Evolutionary conservation across 2,888 invertebrate species (phyloP).

Genomic region (Eupithecia subfuscata): DNA sequence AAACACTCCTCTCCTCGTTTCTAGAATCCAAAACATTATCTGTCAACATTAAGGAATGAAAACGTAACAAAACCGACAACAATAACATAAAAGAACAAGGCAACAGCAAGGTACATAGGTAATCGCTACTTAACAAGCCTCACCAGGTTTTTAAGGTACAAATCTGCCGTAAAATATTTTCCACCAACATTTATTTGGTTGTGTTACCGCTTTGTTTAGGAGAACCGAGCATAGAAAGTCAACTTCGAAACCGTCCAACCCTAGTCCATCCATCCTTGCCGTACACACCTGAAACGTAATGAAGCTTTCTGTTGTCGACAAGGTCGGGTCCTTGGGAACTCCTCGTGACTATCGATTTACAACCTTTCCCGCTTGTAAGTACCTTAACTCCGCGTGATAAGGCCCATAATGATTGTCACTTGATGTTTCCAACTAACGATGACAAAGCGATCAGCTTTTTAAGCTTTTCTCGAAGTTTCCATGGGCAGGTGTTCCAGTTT

Average conservation of each 20-base stretch:
- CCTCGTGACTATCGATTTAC: constrained; percentile 51
- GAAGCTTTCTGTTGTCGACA: constrained; percentile 39
- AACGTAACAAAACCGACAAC: no score
- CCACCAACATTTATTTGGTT: background rate
- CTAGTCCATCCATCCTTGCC: constrained; percentile 1
- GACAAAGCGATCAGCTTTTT: constrained; percentile 17
- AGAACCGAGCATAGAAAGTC: background rate
- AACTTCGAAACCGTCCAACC: constrained; percentile 11
- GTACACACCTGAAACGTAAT: constrained; percentile 28
- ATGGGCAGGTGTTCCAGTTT: background rate
- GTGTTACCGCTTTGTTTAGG: background rate
- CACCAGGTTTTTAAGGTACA: background rate
- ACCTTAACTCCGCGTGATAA: constrained; percentile 33
- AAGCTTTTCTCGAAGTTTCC: background rate
- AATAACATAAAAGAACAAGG: no score
- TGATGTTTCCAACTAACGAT: constrained; percentile 18
- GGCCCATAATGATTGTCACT: constrained; percentile 31
- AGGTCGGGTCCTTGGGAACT: constrained; percentile 50
- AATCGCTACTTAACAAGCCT: no score
- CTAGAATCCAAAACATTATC: no score
- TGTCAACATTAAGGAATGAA: no score
- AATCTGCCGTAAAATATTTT: background rate
- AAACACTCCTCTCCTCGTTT: no score
- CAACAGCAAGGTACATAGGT: no score
- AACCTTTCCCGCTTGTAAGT: constrained; percentile 35